Evolutionary conservation across 2,113 vertebrate species (phyloP).

Genomic region (Nothobranchius furzeri): DNA sequence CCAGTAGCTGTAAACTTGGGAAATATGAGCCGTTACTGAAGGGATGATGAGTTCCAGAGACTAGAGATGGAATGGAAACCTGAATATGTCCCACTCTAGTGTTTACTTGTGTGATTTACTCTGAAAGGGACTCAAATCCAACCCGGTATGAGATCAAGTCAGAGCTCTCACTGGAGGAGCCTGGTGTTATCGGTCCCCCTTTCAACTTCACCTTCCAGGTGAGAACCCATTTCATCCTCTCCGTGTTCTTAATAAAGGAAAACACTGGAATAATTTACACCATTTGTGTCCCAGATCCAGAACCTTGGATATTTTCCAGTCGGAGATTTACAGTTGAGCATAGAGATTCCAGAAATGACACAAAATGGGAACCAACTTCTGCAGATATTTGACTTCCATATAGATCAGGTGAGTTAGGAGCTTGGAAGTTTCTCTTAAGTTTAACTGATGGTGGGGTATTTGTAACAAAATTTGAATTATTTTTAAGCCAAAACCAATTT

Average conservation of each 20-base stretch:
- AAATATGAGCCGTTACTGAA: slow-evolving; percentile 2
- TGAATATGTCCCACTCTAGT: not conserved
- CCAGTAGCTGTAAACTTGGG: not conserved
- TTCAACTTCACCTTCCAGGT: slow-evolving; percentile 89
- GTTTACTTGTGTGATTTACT: slow-evolving; percentile 7
- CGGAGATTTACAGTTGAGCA: slow-evolving; percentile 81
- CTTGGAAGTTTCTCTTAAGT: not conserved
- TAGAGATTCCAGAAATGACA: slow-evolving; percentile 86
- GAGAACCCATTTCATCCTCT: not conserved
- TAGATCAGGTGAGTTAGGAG: slow-evolving; percentile 80
- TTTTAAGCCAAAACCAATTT: no score
- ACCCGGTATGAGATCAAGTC: slow-evolving; percentile 89
- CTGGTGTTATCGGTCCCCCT: slow-evolving; percentile 78
- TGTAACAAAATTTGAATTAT: no score
- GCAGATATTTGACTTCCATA: slow-evolving; percentile 79
- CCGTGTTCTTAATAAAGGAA: not conserved
- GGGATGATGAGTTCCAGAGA: not conserved
- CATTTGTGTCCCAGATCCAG: slow-evolving; percentile 81
- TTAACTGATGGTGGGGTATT: not conserved
- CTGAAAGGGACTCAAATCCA: slow-evolving; percentile 83
- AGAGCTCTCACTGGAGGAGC: slow-evolving; percentile 79
- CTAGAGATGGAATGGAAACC: not conserved
- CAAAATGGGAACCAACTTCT: slow-evolving; percentile 86
- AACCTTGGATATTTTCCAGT: slow-evolving; percentile 91
- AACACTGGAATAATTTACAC: slow-evolving; percentile 1